Conservation (phyloP, 2,797 vertebrate species). For the Borostomias antarcticus region DNA sequence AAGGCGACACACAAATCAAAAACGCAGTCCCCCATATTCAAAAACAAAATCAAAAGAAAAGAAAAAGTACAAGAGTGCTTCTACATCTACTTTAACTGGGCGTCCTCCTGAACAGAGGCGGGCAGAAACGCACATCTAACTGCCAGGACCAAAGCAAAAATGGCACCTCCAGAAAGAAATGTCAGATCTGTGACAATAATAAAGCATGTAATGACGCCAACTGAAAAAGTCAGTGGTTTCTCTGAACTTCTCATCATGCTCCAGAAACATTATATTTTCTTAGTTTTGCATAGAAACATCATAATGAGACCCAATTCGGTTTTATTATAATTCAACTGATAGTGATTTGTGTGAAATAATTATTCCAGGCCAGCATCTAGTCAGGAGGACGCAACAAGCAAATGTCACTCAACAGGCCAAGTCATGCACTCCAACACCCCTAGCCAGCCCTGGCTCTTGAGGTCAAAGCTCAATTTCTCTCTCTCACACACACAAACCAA, state of each 20-base stretch:
- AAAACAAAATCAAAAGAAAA: constrained; percentile 22
- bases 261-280: not conserved
- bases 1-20: constrained; percentile 91
- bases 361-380: constrained; percentile 48
- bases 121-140: constrained; percentile 1
- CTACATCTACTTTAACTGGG: constrained; percentile 39
- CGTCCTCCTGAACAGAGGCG: constrained; percentile 54
- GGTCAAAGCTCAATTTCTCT: not conserved
- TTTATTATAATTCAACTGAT: not conserved
- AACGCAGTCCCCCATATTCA: constrained; percentile 74
- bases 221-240: too few relatives aligned
- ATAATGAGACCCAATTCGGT: not conserved
- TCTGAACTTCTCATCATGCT: too few relatives aligned
- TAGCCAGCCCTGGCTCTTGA: constrained; percentile 41
- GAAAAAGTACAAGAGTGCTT: constrained; percentile 28
- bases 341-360: not conserved
- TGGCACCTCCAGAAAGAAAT: not conserved
- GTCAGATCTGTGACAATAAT: not conserved
- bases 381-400: constrained; percentile 59
- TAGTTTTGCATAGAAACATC: too few relatives aligned
- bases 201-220: too few relatives aligned
- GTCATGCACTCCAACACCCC: constrained; percentile 59
- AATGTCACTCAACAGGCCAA: constrained; percentile 41
- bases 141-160: not conserved
- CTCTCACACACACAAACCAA: not conserved